Evolutionary conservation across 2,113 vertebrate species (phyloP).

Genomic region (Sciurus niger): DNA sequence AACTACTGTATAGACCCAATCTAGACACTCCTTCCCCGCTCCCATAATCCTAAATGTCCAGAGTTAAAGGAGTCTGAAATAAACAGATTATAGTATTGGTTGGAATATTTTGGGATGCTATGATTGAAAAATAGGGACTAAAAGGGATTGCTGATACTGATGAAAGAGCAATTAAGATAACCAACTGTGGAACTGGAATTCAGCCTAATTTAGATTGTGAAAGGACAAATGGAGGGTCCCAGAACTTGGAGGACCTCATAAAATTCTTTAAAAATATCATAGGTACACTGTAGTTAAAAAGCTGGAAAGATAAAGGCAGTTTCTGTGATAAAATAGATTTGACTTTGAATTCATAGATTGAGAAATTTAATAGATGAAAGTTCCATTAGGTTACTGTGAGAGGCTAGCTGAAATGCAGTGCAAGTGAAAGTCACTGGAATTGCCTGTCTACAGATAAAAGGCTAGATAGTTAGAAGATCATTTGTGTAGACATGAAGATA

Average conservation of each 20-base stretch:
- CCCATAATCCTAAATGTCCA: not conserved
- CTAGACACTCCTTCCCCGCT: not conserved
- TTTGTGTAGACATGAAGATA: not conserved
- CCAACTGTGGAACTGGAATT: not conserved
- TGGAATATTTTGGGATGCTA: not conserved
- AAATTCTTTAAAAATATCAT: not conserved
- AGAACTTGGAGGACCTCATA: not conserved
- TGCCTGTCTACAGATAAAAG: constrained; percentile 11
- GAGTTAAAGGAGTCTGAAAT: not conserved
- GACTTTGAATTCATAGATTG: not conserved
- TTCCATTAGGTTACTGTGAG: not conserved
- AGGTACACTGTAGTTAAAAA: not conserved
- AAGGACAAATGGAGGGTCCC: not conserved
- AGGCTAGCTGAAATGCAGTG: not conserved
- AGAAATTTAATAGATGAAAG: not conserved
- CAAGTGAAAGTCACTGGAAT: not conserved
- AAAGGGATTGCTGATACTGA: not conserved
- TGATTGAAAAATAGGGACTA: not conserved
- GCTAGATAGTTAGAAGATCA: not conserved
- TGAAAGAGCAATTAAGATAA: not conserved
- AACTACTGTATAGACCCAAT: not conserved
- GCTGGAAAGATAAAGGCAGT: not conserved
- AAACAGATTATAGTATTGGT: not conserved
- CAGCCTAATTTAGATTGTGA: not conserved
- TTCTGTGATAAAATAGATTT: not conserved